A percentile compares a stretch with the other conserved stretches of the same genome.
phyloP scores from a whole-genome alignment of 2,113 vertebrate species.

The Dermatemys mawii region DNA sequence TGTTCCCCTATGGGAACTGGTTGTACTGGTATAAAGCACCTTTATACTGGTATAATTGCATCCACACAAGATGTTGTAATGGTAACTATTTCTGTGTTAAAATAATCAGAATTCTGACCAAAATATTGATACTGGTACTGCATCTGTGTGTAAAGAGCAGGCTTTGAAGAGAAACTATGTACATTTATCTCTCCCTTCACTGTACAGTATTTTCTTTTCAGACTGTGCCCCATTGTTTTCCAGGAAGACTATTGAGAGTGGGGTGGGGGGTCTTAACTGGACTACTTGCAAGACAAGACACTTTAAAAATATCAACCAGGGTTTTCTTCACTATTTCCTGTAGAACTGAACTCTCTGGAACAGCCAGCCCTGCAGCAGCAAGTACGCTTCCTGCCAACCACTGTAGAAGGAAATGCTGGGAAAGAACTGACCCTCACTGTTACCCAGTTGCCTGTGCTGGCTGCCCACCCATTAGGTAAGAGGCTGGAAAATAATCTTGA shows the following conservation, averaged over 20 bases:
- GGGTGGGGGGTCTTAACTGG: neutral
- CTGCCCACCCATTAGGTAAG: conserved; percentile 88
- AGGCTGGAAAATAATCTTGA: neutral
- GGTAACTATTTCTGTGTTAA: neutral
- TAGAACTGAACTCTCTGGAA: conserved; percentile 78
- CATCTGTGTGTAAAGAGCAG: neutral
- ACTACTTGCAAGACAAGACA: neutral
- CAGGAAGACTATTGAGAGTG: neutral
- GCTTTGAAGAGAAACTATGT: neutral
- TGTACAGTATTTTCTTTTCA: neutral
- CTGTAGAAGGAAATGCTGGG: conserved; percentile 5
- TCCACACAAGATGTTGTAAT: neutral
- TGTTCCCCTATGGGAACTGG: neutral
- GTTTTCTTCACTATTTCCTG: neutral
- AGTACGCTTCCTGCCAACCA: conserved; percentile 80
- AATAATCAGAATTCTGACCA: neutral
- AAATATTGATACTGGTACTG: neutral
- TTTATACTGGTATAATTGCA: neutral
- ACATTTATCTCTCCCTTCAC: neutral
- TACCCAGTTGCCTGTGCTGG: conserved; percentile 79
- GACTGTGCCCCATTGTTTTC: neutral
- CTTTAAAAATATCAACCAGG: neutral
- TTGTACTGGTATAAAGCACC: neutral
- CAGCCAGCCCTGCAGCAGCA: conserved; percentile 40
- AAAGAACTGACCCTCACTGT: conserved; percentile 73